These are phyloP conservation scores for Andrena minutula DNA, from an alignment of 2,888 invertebrate genomes.

Conservation along the genomic window DNA sequence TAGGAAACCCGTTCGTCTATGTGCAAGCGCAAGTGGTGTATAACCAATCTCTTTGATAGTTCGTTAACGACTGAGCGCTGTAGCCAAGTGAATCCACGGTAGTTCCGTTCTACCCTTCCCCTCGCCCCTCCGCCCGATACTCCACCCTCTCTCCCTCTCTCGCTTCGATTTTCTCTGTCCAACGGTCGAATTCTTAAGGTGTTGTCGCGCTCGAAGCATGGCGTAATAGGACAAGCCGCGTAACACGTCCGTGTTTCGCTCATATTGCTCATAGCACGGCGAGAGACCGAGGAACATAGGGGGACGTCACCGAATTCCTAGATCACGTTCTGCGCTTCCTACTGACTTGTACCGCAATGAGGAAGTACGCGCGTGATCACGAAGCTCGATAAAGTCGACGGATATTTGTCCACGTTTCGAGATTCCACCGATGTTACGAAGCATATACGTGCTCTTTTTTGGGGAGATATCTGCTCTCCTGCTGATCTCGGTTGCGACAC, in stretches of 20 bases:
- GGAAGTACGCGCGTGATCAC: slow-evolving; percentile 6
- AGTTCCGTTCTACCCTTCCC: slow-evolving; percentile 32
- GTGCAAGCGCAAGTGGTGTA: background rate
- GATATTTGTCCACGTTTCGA: background rate
- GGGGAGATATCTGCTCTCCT: too few relatives aligned
- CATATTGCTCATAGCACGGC: background rate
- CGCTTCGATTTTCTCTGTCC: background rate
- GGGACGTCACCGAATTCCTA: slow-evolving; percentile 29
- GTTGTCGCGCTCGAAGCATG: slow-evolving; percentile 15
- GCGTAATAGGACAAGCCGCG: background rate
- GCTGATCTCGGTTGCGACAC: background rate
- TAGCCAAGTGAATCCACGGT: slow-evolving; percentile 41
- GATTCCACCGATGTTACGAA: background rate
- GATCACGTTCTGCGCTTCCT: slow-evolving; percentile 17
- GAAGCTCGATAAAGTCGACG: slow-evolving; percentile 3
- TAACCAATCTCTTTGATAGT: slow-evolving; percentile 16
- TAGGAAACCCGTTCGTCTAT: background rate
- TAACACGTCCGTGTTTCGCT: background rate
- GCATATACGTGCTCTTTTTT: background rate
- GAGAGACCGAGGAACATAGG: slow-evolving; percentile 22
- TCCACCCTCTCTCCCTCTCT: slow-evolving; percentile 6
- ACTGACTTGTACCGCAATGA: slow-evolving; percentile 20
- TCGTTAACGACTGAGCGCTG: slow-evolving; percentile 55
- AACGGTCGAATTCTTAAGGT: slow-evolving; percentile 20
- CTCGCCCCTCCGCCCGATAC: background rate